Conservation (phyloP, 2,888 invertebrate species). For the Byasa hedistus region DNA sequence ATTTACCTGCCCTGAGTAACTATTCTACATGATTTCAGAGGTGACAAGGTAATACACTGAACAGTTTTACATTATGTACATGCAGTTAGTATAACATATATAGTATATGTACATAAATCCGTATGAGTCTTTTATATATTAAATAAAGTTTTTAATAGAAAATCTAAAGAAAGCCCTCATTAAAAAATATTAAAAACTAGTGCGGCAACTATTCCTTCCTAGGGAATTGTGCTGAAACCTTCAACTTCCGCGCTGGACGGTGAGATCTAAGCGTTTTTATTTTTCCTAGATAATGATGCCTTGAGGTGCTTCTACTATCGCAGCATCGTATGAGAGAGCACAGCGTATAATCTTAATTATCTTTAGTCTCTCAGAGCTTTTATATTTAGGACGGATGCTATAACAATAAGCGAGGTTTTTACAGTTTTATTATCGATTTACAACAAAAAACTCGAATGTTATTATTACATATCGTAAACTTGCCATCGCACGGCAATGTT, state of each 20-base stretch:
- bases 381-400: slow-evolving; percentile 6
- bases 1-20: background rate
- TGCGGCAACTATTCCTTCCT: slow-evolving; percentile 58
- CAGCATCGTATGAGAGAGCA: slow-evolving; percentile 11
- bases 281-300: slow-evolving; percentile 64
- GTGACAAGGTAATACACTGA: no score
- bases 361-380: background rate
- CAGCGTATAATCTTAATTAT: slow-evolving; percentile 3
- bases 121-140: background rate
- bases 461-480: slow-evolving; percentile 55
- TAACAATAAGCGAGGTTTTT: slow-evolving; percentile 28
- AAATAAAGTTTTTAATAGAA: slow-evolving; percentile 30
- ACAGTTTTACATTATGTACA: no score
- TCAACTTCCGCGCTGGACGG: slow-evolving; percentile 57
- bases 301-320: slow-evolving; percentile 45
- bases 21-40: background rate
- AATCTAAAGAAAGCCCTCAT: slow-evolving; percentile 64
- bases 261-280: slow-evolving; percentile 55
- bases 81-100: no score
- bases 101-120: no score
- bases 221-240: slow-evolving; percentile 59
- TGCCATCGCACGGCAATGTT: slow-evolving; percentile 46
- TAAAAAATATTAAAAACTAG: slow-evolving; percentile 53
- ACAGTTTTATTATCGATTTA: slow-evolving; percentile 27
- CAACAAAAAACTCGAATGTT: slow-evolving; percentile 37